Conservation (phyloP, 2,888 invertebrate species). For the Anarsia innoxiella region DNA sequence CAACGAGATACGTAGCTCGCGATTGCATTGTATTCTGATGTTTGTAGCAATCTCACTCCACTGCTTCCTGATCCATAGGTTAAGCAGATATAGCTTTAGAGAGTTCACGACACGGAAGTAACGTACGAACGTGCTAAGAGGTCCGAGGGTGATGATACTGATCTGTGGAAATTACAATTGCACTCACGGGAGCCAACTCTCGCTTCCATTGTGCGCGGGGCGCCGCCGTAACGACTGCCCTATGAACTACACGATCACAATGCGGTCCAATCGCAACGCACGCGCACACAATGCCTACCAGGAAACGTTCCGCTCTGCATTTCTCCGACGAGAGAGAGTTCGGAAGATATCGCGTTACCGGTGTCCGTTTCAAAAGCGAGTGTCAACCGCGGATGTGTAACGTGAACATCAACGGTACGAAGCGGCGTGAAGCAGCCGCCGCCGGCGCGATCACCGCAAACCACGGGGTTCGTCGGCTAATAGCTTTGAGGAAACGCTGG, state of each 20-base stretch:
- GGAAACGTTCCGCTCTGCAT: constrained; percentile 71
- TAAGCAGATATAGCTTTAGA: constrained; percentile 25
- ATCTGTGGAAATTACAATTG: constrained; percentile 47
- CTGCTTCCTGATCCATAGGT: constrained; percentile 14
- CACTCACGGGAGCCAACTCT: constrained; percentile 49
- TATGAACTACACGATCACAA: constrained; percentile 49
- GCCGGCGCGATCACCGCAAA: constrained; percentile 39
- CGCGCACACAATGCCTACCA: constrained; percentile 34
- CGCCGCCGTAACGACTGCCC: constrained; percentile 53
- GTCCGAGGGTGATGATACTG: constrained; percentile 44
- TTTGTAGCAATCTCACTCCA: constrained; percentile 4
- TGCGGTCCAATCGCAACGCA: constrained; percentile 35
- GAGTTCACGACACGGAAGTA: constrained; percentile 43
- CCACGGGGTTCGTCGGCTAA: constrained; percentile 47
- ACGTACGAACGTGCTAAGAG: constrained; percentile 33
- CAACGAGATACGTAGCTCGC: constrained; percentile 4
- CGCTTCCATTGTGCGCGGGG: constrained; percentile 58
- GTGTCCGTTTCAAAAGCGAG: constrained; percentile 52
- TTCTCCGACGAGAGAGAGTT: constrained; percentile 63
- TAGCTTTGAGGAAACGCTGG: constrained; percentile 51
- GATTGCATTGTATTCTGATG: constrained; percentile 12
- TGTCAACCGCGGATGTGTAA: constrained; percentile 63
- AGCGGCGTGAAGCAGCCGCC: constrained; percentile 30
- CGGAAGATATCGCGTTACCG: constrained; percentile 52
- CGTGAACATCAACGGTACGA: constrained; percentile 37